These are phyloP conservation scores for Thaumatotibia leucotreta DNA, from an alignment of 1,140 invertebrate species.

Conservation along the genomic window DNA sequence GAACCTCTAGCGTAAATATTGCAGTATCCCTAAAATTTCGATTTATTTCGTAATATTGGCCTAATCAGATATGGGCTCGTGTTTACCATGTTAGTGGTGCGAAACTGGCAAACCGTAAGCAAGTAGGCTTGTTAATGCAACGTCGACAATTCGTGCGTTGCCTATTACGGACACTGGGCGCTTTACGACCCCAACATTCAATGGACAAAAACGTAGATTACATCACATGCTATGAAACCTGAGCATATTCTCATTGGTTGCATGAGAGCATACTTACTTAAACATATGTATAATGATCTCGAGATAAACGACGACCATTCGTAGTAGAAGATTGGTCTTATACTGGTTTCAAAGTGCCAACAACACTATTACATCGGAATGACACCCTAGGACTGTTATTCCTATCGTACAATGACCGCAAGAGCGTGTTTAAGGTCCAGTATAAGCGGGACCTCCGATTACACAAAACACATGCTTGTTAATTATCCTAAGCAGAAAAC, in stretches of 20 bases:
- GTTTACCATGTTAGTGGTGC: slow-evolving; percentile 18
- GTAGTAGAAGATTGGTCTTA: background rate
- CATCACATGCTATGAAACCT: slow-evolving; percentile 36
- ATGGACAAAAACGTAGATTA: slow-evolving; percentile 53
- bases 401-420: background rate
- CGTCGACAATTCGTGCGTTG: slow-evolving; percentile 52
- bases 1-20: too few relatives aligned
- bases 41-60: background rate
- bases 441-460: background rate
- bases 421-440: background rate
- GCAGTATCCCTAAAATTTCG: too few relatives aligned
- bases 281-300: background rate
- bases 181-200: slow-evolving; percentile 47
- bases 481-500: too few relatives aligned
- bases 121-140: slow-evolving; percentile 49
- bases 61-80: background rate
- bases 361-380: background rate
- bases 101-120: slow-evolving; percentile 35
- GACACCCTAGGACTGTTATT: background rate
- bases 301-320: background rate
- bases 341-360: too few relatives aligned
- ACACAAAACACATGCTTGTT: too few relatives aligned
- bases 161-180: slow-evolving; percentile 55
- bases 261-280: background rate
- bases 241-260: background rate